Evolutionary conservation across 2,113 vertebrate species (phyloP).

Genomic region (Neolamprologus sp.): DNA sequence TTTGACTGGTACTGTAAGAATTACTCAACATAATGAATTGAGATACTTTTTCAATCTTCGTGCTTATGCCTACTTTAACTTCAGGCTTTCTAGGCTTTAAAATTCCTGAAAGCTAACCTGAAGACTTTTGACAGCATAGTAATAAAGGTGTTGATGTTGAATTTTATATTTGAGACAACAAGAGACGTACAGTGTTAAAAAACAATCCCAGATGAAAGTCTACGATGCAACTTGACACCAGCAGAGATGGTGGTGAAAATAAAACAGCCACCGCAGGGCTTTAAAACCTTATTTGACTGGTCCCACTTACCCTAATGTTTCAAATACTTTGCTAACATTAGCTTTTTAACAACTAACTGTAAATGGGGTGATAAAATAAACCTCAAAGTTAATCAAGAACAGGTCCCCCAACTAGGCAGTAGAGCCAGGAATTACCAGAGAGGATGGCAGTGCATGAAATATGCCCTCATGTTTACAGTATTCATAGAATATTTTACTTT

Average conservation of each 20-base stretch:
- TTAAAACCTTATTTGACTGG: neutral
- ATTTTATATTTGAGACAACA: neutral
- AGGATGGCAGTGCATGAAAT: neutral
- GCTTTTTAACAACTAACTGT: neutral
- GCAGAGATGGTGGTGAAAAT: neutral
- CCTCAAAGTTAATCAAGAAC: neutral
- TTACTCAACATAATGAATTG: neutral
- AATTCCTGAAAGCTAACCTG: neutral
- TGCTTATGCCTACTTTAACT: neutral
- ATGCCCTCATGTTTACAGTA: neutral
- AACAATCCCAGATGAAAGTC: neutral
- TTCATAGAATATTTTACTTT: neutral
- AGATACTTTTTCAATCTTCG: neutral
- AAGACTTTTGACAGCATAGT: neutral
- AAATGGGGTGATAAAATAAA: neutral
- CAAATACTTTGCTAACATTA: neutral
- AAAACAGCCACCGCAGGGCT: neutral
- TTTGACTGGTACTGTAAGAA: neutral
- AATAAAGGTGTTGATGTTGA: neutral
- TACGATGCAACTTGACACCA: neutral
- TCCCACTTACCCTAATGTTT: neutral
- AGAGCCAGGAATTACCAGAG: neutral
- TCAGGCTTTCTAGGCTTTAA: neutral
- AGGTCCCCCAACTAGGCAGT: neutral
- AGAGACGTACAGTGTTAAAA: neutral